These are phyloP conservation scores for Neotoxoptera formosana DNA, from an alignment of 1,140 invertebrate species.

Conservation along the genomic window DNA sequence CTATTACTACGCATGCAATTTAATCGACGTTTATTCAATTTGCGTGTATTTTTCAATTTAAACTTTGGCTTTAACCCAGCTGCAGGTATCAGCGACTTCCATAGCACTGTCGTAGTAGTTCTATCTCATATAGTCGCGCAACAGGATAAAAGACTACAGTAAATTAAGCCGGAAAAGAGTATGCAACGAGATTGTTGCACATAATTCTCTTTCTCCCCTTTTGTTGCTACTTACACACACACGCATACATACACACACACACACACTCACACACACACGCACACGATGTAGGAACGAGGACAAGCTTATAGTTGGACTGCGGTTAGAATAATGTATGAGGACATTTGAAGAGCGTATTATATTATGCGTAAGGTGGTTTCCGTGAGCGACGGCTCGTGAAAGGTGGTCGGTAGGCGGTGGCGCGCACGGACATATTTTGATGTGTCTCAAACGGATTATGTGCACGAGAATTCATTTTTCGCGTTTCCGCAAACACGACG, in stretches of 20 bases:
- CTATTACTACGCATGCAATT: background rate
- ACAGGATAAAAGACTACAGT: conserved; percentile 21
- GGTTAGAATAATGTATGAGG: conserved; percentile 43
- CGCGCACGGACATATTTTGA: background rate
- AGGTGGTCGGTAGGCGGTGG: background rate
- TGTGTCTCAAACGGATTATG: background rate
- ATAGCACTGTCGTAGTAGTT: background rate
- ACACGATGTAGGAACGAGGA: background rate
- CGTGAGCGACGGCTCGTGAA: background rate
- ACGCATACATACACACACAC: background rate
- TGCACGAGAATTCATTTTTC: background rate
- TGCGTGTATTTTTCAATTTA: background rate
- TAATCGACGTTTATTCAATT: conserved; percentile 1
- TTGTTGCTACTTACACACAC: background rate
- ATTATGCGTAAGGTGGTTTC: background rate
- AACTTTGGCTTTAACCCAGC: conserved; percentile 18
- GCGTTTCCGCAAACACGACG: background rate
- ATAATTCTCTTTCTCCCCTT: background rate
- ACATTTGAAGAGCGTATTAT: conserved; percentile 5
- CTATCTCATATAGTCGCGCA: background rate
- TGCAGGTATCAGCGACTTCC: background rate
- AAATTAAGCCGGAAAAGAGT: background rate
- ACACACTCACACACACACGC: background rate
- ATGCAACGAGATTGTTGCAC: conserved; percentile 36
- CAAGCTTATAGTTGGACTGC: background rate